A percentile compares a stretch with the other conserved stretches of the same genome.
Evolutionary conservation across 2,113 vertebrate genomes (phyloP).

Genomic region (Canis aureus): DNA sequence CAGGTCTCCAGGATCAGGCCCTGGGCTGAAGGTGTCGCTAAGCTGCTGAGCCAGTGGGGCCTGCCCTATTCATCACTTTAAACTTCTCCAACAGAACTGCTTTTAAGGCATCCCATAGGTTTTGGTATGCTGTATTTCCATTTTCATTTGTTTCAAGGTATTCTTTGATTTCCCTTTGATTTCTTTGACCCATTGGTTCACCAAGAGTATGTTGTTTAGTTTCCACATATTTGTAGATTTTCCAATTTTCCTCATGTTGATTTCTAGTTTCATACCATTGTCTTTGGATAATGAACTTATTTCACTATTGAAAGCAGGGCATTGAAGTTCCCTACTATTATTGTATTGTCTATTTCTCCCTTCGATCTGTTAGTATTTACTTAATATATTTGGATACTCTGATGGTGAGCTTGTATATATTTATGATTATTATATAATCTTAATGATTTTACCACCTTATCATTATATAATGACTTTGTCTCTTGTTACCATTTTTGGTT

Average conservation of each 20-base stretch:
- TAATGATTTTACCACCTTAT: neutral
- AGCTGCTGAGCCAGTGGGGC: no score
- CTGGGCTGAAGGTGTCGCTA: no score
- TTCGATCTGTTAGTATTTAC: neutral
- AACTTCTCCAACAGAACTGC: neutral
- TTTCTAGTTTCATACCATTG: no score
- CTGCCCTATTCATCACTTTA: neutral
- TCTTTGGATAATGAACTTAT: neutral
- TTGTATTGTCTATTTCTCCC: neutral
- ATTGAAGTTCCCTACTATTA: neutral
- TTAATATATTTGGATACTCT: neutral
- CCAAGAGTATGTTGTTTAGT: no score
- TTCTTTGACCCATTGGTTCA: no score
- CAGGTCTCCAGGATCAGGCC: no score
- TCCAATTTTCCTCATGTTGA: no score
- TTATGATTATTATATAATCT: neutral
- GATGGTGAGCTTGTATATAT: neutral
- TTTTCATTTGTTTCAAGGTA: no score
- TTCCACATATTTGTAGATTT: no score
- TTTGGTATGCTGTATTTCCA: neutral
- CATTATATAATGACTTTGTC: neutral
- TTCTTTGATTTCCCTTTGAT: no score
- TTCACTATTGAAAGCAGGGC: neutral
- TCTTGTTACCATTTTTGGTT: neutral
- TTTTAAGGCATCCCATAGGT: neutral